phyloP scores from a whole-genome alignment of 2,113 vertebrate genomes.

The Polypterus bichir region DNA sequence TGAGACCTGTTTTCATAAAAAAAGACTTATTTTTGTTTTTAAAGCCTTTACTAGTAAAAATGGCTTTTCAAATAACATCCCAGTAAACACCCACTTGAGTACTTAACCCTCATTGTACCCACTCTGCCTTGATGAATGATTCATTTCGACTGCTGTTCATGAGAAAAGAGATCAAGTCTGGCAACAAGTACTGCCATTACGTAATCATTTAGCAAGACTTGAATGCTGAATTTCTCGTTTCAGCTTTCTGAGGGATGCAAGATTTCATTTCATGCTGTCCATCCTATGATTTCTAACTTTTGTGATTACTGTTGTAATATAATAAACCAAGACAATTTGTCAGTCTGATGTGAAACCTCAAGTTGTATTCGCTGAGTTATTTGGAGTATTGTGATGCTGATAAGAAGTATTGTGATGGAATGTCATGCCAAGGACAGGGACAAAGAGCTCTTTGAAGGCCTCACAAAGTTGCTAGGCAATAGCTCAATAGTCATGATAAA shows the following conservation, averaged over 20 bases:
- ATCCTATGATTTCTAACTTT: too few relatives aligned
- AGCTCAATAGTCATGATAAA: conserved; percentile 65
- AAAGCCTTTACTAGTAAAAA: conserved; percentile 1
- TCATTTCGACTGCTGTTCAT: conserved; percentile 19
- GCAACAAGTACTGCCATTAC: conserved; percentile 25
- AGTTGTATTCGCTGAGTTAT: conserved; percentile 30
- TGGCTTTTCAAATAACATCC: conserved; percentile 24
- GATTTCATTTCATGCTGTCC: too few relatives aligned
- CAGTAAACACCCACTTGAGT: conserved; percentile 23
- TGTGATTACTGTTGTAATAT: not conserved
- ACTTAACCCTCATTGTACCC: conserved; percentile 43
- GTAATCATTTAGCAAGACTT: conserved; percentile 20
- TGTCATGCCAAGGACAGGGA: conserved; percentile 51
- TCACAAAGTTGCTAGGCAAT: conserved; percentile 72
- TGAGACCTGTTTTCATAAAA: not conserved
- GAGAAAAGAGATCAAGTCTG: conserved; percentile 24
- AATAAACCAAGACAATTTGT: conserved; percentile 7
- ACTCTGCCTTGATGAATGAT: conserved; percentile 32
- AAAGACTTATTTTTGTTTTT: conserved; percentile 3
- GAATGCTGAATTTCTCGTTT: too few relatives aligned
- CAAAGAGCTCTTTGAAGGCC: conserved; percentile 73
- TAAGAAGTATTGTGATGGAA: conserved; percentile 50
- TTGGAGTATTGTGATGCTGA: conserved; percentile 45
- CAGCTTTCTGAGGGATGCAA: too few relatives aligned
- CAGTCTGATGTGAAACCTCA: not conserved